phyloP scores from a whole-genome alignment of 2,888 invertebrate species.

The Callimorpha dominula region DNA sequence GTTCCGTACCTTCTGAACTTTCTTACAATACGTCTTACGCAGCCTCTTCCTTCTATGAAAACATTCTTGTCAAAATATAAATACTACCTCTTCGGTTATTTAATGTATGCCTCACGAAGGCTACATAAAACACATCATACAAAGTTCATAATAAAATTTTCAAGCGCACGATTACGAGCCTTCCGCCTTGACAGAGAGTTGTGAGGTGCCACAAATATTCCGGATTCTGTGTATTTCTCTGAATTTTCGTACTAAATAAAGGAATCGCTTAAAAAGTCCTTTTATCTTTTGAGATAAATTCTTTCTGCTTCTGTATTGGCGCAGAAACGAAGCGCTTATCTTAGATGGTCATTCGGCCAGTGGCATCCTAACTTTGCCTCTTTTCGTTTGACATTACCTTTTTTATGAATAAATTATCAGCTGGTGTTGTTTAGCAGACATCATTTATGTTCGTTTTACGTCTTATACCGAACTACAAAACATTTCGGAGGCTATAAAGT shows the following conservation, averaged over 20 bases:
- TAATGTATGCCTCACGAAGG: slow-evolving; percentile 13
- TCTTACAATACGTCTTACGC: too few species aligned
- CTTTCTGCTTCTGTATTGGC: slow-evolving; percentile 25
- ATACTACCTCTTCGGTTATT: slow-evolving; percentile 17
- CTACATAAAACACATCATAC: slow-evolving; percentile 13
- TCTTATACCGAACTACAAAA: slow-evolving; percentile 37
- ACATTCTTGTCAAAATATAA: slow-evolving; percentile 19
- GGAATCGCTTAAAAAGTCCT: slow-evolving; percentile 30
- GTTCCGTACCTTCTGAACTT: too few species aligned
- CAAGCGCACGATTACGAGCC: slow-evolving; percentile 10
- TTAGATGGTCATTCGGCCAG: slow-evolving; percentile 29
- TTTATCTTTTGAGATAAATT: slow-evolving; percentile 49
- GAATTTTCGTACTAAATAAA: slow-evolving; percentile 26
- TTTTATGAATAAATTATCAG: slow-evolving; percentile 35
- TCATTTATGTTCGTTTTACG: slow-evolving; percentile 41
- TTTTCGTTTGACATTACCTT: slow-evolving; percentile 13
- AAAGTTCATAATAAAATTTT: slow-evolving; percentile 19
- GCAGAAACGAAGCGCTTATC: slow-evolving; percentile 32
- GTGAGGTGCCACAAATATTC: slow-evolving; percentile 18
- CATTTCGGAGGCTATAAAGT: slow-evolving; percentile 32
- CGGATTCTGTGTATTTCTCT: slow-evolving; percentile 16
- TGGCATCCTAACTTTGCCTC: slow-evolving; percentile 22
- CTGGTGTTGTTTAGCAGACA: slow-evolving; percentile 31
- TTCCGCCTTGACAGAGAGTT: background rate
- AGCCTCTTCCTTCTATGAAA: background rate